phyloP scores from a whole-genome alignment of 2,888 invertebrate species.

The Ochropleura plecta region DNA sequence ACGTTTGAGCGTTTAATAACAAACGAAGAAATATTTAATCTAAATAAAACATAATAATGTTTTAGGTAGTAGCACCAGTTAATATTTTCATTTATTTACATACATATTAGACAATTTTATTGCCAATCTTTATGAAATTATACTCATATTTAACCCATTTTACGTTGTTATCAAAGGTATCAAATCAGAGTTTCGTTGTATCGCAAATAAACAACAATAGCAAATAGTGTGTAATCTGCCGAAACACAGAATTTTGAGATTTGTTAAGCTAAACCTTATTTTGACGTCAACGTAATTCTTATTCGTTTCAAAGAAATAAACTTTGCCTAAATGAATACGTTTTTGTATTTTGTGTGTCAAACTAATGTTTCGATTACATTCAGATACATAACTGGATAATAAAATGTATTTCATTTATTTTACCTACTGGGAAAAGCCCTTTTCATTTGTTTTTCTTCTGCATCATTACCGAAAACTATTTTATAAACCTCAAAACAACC shows the following conservation, averaged over 20 bases:
- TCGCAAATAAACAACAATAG: conserved; percentile 19
- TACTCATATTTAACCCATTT: background rate
- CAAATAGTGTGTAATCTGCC: conserved; percentile 32
- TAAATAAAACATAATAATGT: background rate
- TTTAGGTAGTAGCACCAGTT: background rate
- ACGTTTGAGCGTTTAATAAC: background rate
- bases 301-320: conserved; percentile 67
- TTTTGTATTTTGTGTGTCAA: background rate
- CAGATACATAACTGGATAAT: too few relatives aligned
- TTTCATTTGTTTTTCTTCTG: too few relatives aligned
- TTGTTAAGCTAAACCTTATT: conserved; percentile 79
- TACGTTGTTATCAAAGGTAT: background rate
- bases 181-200: background rate
- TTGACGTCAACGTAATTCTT: conserved; percentile 76
- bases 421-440: too few relatives aligned
- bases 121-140: background rate
- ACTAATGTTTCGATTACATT: background rate
- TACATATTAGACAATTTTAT: background rate
- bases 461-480: too few relatives aligned
- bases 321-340: conserved; percentile 54
- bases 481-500: too few relatives aligned
- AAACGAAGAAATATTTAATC: background rate
- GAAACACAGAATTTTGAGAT: conserved; percentile 76
- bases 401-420: too few relatives aligned
- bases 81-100: background rate